Percentiles rank a stretch among this genome's conserved stretches.
Conservation (phyloP, 2,113 vertebrate species). For the Verasper variegatus region DNA sequence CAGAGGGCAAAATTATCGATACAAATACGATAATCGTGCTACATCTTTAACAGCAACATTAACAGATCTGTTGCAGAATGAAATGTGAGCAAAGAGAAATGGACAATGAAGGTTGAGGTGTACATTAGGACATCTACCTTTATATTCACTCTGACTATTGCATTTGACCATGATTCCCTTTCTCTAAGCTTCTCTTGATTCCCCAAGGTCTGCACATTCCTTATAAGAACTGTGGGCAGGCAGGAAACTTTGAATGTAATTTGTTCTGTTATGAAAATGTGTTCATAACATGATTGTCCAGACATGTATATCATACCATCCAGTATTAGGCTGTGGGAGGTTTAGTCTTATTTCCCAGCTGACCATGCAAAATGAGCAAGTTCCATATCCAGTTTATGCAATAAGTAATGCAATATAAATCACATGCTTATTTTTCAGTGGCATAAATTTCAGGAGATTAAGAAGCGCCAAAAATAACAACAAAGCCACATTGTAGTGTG, state of each 20-base stretch:
- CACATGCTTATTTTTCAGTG: neutral
- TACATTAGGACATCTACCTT: no score
- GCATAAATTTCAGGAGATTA: conserved; percentile 34
- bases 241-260: conserved; percentile 65
- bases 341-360: conserved; percentile 74
- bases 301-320: conserved; percentile 52
- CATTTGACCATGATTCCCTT: neutral
- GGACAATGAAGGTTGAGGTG: no score
- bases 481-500: neutral
- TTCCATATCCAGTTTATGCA: conserved; percentile 59
- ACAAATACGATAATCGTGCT: no score
- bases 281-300: conserved; percentile 52
- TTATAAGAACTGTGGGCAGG: conserved; percentile 1
- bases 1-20: no score
- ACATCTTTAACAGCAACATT: no score
- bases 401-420: conserved; percentile 50
- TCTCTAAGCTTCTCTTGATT: neutral
- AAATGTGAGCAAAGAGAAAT: no score
- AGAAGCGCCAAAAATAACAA: conserved; percentile 46
- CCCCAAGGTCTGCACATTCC: conserved; percentile 6
- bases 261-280: conserved; percentile 51
- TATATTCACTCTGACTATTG: no score
- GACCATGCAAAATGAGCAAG: conserved; percentile 66
- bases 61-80: no score
- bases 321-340: conserved; percentile 59